Percentiles rank a stretch among this genome's conserved stretches.
phyloP scores from a whole-genome alignment of 2,113 vertebrate species.

The Sinosuthora webbiana region DNA sequence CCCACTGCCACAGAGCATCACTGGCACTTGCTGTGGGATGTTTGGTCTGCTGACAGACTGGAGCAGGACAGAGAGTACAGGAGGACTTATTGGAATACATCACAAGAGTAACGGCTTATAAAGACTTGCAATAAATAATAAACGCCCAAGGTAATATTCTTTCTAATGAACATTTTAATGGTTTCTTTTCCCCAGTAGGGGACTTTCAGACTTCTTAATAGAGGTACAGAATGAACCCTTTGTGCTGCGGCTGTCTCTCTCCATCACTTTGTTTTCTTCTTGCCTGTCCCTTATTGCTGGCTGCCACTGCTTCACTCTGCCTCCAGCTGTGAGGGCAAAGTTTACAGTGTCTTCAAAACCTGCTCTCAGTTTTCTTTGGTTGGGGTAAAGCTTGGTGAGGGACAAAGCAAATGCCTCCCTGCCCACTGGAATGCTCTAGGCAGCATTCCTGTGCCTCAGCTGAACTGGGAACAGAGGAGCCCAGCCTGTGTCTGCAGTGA shows the following conservation, averaged over 20 bases:
- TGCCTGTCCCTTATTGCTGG: background rate
- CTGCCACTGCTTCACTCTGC: background rate
- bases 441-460: background rate
- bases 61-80: background rate
- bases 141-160: slow-evolving; percentile 26
- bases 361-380: slow-evolving; percentile 39
- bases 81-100: background rate
- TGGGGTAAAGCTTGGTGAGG: background rate
- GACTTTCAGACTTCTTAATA: slow-evolving; percentile 11
- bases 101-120: background rate
- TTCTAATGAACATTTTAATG: slow-evolving; percentile 56
- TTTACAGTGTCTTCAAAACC: slow-evolving; percentile 34
- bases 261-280: slow-evolving; percentile 21
- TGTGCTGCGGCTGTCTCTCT: background rate
- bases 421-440: background rate
- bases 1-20: background rate
- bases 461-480: background rate
- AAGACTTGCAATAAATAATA: slow-evolving; percentile 39
- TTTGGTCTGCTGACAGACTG: background rate
- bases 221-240: background rate
- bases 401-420: background rate
- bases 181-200: slow-evolving; percentile 11
- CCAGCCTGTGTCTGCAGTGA: background rate
- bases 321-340: slow-evolving; percentile 36
- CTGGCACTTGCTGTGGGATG: background rate